Percentiles rank a stretch among this genome's conserved stretches.
phyloP scores from a whole-genome alignment of 2,797 vertebrate species.

The Miichthys miiuy region DNA sequence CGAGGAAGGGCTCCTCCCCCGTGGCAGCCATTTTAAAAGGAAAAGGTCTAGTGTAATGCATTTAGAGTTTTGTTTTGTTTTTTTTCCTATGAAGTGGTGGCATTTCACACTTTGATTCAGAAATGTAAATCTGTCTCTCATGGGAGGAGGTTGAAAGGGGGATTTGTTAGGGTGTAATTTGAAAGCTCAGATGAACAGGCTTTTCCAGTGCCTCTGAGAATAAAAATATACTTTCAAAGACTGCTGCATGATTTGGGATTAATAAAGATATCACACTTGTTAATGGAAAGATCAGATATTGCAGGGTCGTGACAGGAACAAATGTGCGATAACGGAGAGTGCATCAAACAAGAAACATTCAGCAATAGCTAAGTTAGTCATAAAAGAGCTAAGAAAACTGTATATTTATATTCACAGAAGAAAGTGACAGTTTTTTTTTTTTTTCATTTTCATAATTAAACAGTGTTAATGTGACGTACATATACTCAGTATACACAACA shows the following conservation, averaged over 20 bases:
- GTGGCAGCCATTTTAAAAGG: constrained; percentile 36
- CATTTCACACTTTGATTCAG: constrained; percentile 47
- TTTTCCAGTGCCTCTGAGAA: constrained; percentile 2
- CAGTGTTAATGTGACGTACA: constrained; percentile 78
- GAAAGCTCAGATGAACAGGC: constrained; percentile 37
- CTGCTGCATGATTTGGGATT: constrained; percentile 18
- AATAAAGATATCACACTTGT: constrained; percentile 21
- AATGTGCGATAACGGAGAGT: neutral
- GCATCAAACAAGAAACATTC: constrained; percentile 44
- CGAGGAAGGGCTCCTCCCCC: constrained; percentile 12
- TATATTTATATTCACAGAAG: constrained; percentile 74
- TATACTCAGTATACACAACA: constrained; percentile 81
- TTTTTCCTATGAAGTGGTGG: constrained; percentile 18
- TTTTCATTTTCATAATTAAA: constrained; percentile 74
- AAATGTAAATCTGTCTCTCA: constrained; percentile 50
- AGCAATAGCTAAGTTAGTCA: constrained; percentile 43
- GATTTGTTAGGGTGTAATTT: constrained; percentile 47
- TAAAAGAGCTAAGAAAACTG: constrained; percentile 68
- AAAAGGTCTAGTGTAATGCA: constrained; percentile 15
- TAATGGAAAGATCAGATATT: constrained; percentile 29
- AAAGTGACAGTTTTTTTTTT: constrained; percentile 70
- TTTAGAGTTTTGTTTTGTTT: constrained; percentile 5
- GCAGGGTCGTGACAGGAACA: neutral
- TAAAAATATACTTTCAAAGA: constrained; percentile 30
- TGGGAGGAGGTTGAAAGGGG: constrained; percentile 33